phyloP scores from a whole-genome alignment of 2,797 vertebrate species.

The Eremophila alpestris region DNA sequence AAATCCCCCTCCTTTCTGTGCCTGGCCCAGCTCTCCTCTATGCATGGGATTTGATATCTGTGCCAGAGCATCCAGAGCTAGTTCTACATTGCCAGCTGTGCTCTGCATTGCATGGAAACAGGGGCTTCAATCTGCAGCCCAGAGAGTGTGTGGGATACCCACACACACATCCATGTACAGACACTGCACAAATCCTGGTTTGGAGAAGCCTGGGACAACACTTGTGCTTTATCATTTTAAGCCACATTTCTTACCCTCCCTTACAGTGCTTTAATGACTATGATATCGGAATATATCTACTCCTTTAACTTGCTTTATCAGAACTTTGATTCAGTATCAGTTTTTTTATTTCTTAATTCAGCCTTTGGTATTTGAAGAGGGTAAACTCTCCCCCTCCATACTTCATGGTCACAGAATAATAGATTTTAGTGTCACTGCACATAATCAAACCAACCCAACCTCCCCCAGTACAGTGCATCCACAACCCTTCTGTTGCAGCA shows the following conservation, averaged over 20 bases:
- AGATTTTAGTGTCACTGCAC: neutral
- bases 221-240: neutral
- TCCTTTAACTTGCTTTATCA: neutral
- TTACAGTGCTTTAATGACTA: neutral
- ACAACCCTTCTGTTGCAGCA: neutral
- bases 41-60: neutral
- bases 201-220: neutral
- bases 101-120: neutral
- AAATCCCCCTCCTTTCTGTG: neutral
- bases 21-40: neutral
- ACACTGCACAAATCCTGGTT: neutral
- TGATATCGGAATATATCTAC: neutral
- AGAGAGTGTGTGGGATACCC: neutral
- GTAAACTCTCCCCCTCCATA: neutral
- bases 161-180: no score
- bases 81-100: neutral
- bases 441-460: neutral
- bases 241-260: neutral
- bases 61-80: neutral
- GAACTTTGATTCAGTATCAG: neutral
- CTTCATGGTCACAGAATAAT: neutral
- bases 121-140: neutral
- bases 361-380: neutral
- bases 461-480: no score
- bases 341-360: neutral